A percentile compares a stretch with the other conserved stretches of the same genome.
These are phyloP conservation scores for Tretioscincus oriximinensis DNA, from an alignment of 2,113 vertebrate species.

Conservation along the genomic window DNA sequence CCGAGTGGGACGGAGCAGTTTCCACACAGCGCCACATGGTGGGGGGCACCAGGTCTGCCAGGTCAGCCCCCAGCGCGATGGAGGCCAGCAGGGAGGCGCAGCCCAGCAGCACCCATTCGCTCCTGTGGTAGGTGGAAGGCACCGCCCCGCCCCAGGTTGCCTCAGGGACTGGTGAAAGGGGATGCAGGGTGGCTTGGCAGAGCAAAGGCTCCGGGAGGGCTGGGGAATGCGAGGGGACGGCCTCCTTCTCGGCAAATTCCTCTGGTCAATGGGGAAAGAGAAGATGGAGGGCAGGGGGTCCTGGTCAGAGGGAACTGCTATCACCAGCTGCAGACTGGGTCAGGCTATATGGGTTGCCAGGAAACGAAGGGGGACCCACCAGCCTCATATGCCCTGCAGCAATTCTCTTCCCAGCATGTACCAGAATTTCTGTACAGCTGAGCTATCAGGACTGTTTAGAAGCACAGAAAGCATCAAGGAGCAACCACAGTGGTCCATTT, in stretches of 20 bases:
- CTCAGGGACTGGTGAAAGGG: not conserved
- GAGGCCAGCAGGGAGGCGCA: conserved; percentile 85
- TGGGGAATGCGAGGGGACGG: conserved; percentile 54
- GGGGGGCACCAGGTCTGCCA: conserved; percentile 63
- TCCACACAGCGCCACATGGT: conserved; percentile 39
- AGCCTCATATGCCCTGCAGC: too few species aligned
- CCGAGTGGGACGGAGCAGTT: conserved; percentile 76
- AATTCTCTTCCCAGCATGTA: too few species aligned
- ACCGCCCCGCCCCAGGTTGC: conserved; percentile 3
- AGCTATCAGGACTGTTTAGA: too few species aligned
- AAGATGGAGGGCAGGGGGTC: not conserved
- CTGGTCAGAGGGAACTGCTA: too few species aligned
- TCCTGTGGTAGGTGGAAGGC: conserved; percentile 78
- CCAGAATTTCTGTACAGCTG: too few species aligned
- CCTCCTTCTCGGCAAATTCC: conserved; percentile 57
- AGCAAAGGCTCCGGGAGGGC: not conserved
- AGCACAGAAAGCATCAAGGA: too few species aligned
- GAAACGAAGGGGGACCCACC: too few species aligned
- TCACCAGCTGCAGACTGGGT: too few species aligned
- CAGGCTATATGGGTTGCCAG: too few species aligned
- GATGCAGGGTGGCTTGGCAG: not conserved
- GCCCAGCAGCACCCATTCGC: conserved; percentile 78
- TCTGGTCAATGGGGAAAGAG: conserved; percentile 40
- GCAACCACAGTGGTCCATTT: too few species aligned
- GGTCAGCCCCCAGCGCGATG: conserved; percentile 80